Conservation (phyloP, 2,888 invertebrate species). For the Mimas tiliae region DNA sequence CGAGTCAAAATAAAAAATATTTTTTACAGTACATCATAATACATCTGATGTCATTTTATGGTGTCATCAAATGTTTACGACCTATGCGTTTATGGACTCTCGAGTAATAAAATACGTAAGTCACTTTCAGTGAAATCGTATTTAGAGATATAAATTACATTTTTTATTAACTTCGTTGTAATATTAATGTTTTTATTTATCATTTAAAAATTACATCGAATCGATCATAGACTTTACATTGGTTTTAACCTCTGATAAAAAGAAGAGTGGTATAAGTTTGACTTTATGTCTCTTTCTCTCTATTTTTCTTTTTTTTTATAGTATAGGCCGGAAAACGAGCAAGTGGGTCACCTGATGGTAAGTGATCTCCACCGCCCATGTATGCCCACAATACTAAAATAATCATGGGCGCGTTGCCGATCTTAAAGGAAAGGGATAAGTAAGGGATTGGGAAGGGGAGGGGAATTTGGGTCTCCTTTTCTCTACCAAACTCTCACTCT, state of each 20-base stretch:
- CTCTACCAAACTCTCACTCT: too few species aligned
- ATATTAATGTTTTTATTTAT: slow-evolving; percentile 9
- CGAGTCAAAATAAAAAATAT: slow-evolving; percentile 22
- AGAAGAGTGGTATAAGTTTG: too few species aligned
- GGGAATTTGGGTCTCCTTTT: too few species aligned
- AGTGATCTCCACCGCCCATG: too few species aligned
- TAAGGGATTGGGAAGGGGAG: too few species aligned
- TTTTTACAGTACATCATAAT: slow-evolving; percentile 32
- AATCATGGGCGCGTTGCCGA: too few species aligned
- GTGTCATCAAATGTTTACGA: slow-evolving; percentile 45
- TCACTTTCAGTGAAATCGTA: slow-evolving; percentile 30
- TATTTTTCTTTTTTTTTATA: too few species aligned
- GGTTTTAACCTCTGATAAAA: neutral
- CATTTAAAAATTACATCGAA: neutral
- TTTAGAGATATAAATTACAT: slow-evolving; percentile 19
- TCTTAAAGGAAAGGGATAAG: too few species aligned
- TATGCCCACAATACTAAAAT: too few species aligned
- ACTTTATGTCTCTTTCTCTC: too few species aligned
- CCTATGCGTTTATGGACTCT: slow-evolving; percentile 40
- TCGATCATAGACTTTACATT: neutral
- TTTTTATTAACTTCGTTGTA: slow-evolving; percentile 14
- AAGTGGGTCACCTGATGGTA: too few species aligned
- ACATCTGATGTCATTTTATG: slow-evolving; percentile 41
- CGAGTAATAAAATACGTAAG: slow-evolving; percentile 37
- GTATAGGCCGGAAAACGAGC: too few species aligned